These are phyloP conservation scores for Nerophis lumbriciformis DNA, from an alignment of 2,113 vertebrate genomes.

Conservation along the genomic window DNA sequence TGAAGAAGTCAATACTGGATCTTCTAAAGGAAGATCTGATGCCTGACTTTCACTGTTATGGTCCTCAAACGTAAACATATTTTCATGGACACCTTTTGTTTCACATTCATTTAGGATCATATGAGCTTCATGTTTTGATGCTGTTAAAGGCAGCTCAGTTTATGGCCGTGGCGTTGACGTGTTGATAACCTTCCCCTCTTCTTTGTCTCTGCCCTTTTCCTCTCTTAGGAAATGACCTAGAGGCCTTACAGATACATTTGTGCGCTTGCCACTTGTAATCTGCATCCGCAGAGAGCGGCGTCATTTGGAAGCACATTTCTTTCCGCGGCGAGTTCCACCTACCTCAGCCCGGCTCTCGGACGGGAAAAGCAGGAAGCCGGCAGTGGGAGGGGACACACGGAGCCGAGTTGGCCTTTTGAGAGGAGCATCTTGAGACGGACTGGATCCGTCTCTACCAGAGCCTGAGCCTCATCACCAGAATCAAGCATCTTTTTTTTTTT, in stretches of 20 bases:
- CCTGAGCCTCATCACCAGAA: constrained; percentile 53
- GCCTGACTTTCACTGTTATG: no score
- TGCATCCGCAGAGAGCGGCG: constrained; percentile 67
- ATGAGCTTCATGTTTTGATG: neutral
- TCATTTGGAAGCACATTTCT: constrained; percentile 82
- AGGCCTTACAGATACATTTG: constrained; percentile 90
- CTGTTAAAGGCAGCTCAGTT: neutral
- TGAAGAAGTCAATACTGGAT: no score
- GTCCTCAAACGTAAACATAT: no score
- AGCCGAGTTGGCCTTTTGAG: constrained; percentile 62
- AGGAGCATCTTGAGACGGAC: constrained; percentile 79
- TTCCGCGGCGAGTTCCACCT: constrained; percentile 82
- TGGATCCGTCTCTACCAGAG: constrained; percentile 80
- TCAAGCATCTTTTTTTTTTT: constrained; percentile 36
- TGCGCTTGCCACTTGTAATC: constrained; percentile 79
- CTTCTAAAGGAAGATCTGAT: no score
- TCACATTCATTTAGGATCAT: neutral
- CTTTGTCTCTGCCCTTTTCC: constrained; percentile 60
- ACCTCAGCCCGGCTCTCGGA: constrained; percentile 81
- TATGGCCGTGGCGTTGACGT: constrained; percentile 24
- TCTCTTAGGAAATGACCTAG: constrained; percentile 92
- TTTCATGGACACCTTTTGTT: neutral
- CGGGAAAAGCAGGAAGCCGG: constrained; percentile 63
- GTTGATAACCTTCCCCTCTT: constrained; percentile 58
- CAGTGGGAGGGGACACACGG: constrained; percentile 65